These are phyloP conservation scores for Phataginus tetradactyla DNA, from an alignment of 2,797 vertebrate genomes.

Conservation along the genomic window DNA sequence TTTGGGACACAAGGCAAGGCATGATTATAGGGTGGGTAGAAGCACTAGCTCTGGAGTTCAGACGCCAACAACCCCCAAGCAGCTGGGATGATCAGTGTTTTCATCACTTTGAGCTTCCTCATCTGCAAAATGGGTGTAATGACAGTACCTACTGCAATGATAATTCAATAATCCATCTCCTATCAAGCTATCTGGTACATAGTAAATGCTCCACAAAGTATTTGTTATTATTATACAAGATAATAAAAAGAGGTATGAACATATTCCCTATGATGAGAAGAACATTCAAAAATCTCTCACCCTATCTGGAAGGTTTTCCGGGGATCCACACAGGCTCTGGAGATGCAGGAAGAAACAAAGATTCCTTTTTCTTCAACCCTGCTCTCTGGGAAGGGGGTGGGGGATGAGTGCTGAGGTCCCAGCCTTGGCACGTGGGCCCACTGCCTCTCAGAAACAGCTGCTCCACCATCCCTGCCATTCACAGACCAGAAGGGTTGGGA, in stretches of 20 bases:
- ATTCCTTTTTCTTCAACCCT: not conserved
- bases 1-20: not conserved
- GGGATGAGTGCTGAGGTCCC: not conserved
- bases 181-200: not conserved
- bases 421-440: constrained; percentile 29
- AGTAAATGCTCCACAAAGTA: not conserved
- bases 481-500: not conserved
- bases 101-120: not conserved
- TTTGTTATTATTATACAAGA: not conserved
- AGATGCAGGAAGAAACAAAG: not conserved
- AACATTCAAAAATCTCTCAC: not conserved
- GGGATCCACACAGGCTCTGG: not conserved
- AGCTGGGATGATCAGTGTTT: not conserved
- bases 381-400: not conserved
- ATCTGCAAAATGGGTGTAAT: not conserved
- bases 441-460: constrained; percentile 53
- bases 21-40: not conserved
- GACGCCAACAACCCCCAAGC: not conserved
- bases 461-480: constrained; percentile 9
- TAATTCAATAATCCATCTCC: not conserved
- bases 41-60: not conserved
- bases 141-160: not conserved
- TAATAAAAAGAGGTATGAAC: not conserved
- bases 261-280: not conserved
- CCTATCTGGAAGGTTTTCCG: not conserved